phyloP scores from a whole-genome alignment of 1,140 invertebrate genomes.

The Megathymus violae region DNA sequence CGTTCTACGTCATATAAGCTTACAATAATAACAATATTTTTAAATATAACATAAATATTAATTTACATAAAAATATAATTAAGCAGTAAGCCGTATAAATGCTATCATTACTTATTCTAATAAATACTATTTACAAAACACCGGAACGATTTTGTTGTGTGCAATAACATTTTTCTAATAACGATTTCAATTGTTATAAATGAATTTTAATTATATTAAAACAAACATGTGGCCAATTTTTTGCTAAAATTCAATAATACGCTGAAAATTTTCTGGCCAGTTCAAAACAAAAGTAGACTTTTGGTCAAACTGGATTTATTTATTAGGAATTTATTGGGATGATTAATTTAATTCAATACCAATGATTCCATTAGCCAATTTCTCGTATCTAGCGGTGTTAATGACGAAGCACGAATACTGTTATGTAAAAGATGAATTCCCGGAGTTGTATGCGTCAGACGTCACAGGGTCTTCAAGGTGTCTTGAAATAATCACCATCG shows the following conservation, averaged over 20 bases:
- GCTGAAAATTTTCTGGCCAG: too few species aligned
- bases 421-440: slow-evolving; percentile 58
- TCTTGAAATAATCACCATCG: slow-evolving; percentile 54
- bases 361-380: slow-evolving; percentile 66
- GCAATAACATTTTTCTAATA: slow-evolving; percentile 12
- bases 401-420: slow-evolving; percentile 78
- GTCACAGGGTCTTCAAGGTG: slow-evolving; percentile 43
- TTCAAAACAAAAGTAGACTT: too few species aligned
- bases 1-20: slow-evolving; percentile 69
- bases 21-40: slow-evolving; percentile 70
- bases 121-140: slow-evolving; percentile 82
- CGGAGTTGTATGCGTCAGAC: slow-evolving; percentile 44
- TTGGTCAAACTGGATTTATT: too few species aligned
- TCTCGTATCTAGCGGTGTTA: slow-evolving; percentile 62
- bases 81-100: slow-evolving; percentile 76
- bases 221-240: too few species aligned
- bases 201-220: too few species aligned
- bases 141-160: slow-evolving; percentile 62
- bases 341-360: not conserved
- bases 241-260: too few species aligned
- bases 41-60: slow-evolving; percentile 81
- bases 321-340: too few species aligned
- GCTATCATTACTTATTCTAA: slow-evolving; percentile 75
- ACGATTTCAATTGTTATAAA: not conserved
- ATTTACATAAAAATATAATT: slow-evolving; percentile 77